Evolutionary conservation across 1,140 invertebrate species (phyloP), one percentile per base, ranked within the genome.

Genomic region (Ceratosolen fusciceps): DNA sequence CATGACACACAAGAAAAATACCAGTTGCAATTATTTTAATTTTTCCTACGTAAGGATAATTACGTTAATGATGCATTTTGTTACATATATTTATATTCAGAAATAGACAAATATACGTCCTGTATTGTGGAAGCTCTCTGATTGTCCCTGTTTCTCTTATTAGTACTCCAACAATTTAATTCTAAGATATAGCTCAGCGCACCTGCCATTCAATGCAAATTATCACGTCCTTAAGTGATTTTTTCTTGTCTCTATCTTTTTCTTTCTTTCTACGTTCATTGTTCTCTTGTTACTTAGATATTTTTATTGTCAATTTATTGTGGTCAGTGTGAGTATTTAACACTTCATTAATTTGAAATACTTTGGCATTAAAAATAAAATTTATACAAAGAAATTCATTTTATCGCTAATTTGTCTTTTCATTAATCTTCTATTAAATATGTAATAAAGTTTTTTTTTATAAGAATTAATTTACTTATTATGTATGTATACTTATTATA

Each of bases 131-230:
- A 65, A 2, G 12, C n/a, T 16, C 14, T 19, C 37, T 10, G 8
- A 34, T 9, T 65, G 31, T 37, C 21, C 54, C 26, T n/a, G 8
- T 56, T 54, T 56, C 26, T 56, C 49, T 34, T 54, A 54, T 72
- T 72, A 29, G 29, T 56, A 31, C 9, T 8, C 10, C n/a, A 54
- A 54, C n/a, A 56, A 14, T 68, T 47, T n/a, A 72, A 34, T 72
- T 29, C 49, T 52, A 7, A 72, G 24, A 58, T 73, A 24, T 29
- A 16, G 56, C 39, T 16, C 5, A 62, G 34, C 31, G 52, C 71
- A 74, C 34, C 26, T 54, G 54, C 56, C 26, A 74, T 74, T 74
- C 37, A 62, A 73, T 73, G 71, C 54, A 73, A 73, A 73, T 73
- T 54, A 56, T 58, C 5, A n/a, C 52, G 9, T 21, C n/a, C 52